Evolutionary conservation across 2,888 invertebrate species (phyloP).

Genomic region (Temnothorax rugatulus): DNA sequence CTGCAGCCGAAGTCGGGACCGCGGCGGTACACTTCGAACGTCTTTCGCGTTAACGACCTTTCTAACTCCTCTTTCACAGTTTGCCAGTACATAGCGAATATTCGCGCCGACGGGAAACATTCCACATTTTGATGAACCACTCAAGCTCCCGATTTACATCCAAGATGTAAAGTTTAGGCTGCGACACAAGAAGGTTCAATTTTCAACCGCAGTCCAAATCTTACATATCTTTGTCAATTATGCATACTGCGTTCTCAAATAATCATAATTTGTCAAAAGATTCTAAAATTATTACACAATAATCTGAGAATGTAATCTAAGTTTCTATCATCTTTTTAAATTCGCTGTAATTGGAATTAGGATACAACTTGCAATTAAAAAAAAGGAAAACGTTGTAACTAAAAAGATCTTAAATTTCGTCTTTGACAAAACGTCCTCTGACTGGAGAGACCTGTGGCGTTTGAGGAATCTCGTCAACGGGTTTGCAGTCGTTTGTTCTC

Average conservation of each 20-base stretch:
- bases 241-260: neutral
- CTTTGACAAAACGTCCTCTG: neutral
- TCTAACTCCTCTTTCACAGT: constrained; percentile 34
- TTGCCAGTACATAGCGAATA: constrained; percentile 12
- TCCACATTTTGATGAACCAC: constrained; percentile 22
- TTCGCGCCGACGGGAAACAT: constrained; percentile 6
- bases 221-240: neutral
- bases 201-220: neutral
- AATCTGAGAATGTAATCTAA: neutral
- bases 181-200: neutral
- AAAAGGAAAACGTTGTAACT: neutral
- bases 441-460: neutral
- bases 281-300: neutral
- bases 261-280: constrained; percentile 4
- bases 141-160: constrained; percentile 4
- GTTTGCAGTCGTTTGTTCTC: constrained; percentile 19
- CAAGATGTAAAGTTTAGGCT: neutral
- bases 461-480: neutral
- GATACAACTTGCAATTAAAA: neutral
- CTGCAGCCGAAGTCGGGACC: constrained; percentile 31
- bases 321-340: neutral
- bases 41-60: constrained; percentile 71
- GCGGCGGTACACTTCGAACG: constrained; percentile 65
- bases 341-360: neutral
- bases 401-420: neutral